A percentile compares a stretch with the other conserved stretches of the same genome.
Conservation (phyloP, 2,113 vertebrate genomes). For the Macrotis lagotis region DNA sequence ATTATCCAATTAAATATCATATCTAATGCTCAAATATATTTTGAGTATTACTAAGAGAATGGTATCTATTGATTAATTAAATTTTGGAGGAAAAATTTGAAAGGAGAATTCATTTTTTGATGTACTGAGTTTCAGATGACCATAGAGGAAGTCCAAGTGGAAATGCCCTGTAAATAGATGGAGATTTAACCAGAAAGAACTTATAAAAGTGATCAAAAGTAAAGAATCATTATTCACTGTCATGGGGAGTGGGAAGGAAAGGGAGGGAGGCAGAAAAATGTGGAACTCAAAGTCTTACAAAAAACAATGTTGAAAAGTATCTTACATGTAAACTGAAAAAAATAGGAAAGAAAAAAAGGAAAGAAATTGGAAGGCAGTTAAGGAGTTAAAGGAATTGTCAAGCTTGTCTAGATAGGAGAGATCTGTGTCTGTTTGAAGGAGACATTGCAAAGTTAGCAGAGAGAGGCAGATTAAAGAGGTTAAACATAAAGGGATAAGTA, state of each 20-base stretch:
- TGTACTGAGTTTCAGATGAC: not conserved
- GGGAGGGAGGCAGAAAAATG: no score
- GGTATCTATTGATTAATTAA: not conserved
- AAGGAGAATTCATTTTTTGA: not conserved
- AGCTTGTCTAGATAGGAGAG: not conserved
- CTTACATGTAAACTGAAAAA: no score
- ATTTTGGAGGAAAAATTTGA: not conserved
- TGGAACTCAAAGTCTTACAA: no score
- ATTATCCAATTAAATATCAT: not conserved
- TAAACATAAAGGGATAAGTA: not conserved
- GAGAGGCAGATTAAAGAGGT: not conserved
- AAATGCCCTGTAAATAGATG: not conserved
- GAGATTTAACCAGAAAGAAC: not conserved
- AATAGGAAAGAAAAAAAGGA: not conserved
- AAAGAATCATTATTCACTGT: no score
- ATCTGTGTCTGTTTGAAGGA: not conserved
- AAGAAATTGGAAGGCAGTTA: not conserved
- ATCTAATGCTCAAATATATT: not conserved
- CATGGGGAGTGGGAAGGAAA: no score
- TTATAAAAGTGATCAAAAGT: not conserved
- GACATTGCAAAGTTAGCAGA: not conserved
- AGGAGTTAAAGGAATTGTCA: not conserved
- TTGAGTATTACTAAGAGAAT: not conserved
- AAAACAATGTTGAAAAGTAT: no score
- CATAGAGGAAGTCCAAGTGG: not conserved